These are phyloP conservation scores for Podilymbus podiceps DNA, from an alignment of 2,113 vertebrate genomes.

Conservation along the genomic window DNA sequence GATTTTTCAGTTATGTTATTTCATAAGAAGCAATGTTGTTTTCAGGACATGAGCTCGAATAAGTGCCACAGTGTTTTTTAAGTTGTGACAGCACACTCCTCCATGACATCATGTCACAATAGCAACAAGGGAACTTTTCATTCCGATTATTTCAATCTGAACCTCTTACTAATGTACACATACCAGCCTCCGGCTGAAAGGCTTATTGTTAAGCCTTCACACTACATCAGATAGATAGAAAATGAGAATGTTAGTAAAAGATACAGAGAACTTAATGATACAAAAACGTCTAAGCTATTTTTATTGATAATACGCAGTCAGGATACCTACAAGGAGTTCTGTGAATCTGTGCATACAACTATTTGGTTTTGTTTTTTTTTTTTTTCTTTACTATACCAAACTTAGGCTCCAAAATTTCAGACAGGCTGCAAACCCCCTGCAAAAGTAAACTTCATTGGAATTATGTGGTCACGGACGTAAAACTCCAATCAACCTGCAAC, in stretches of 20 bases:
- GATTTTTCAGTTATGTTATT: background rate
- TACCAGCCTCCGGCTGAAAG: background rate
- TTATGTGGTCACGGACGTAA: background rate
- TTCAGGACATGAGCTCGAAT: background rate
- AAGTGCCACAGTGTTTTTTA: background rate
- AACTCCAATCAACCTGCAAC: background rate
- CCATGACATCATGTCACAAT: background rate
- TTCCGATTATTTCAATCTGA: background rate
- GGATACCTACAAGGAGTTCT: background rate
- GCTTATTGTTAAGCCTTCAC: background rate
- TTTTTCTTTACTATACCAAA: background rate
- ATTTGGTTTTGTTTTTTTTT: background rate
- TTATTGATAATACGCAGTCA: background rate
- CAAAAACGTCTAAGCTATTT: background rate
- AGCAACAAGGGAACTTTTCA: conserved; percentile 16
- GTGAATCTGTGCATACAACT: background rate
- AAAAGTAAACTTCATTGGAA: background rate
- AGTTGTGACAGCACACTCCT: background rate
- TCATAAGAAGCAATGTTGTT: background rate
- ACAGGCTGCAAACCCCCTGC: background rate
- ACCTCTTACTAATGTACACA: background rate
- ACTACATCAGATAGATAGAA: background rate
- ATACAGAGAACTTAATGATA: background rate
- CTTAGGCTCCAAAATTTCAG: background rate
- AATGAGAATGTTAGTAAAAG: background rate